Base-by-base conservation (phyloP, 30 jellyfish, hydroid and myxozoan genomes). In the Aurelia coerulea region DNA sequence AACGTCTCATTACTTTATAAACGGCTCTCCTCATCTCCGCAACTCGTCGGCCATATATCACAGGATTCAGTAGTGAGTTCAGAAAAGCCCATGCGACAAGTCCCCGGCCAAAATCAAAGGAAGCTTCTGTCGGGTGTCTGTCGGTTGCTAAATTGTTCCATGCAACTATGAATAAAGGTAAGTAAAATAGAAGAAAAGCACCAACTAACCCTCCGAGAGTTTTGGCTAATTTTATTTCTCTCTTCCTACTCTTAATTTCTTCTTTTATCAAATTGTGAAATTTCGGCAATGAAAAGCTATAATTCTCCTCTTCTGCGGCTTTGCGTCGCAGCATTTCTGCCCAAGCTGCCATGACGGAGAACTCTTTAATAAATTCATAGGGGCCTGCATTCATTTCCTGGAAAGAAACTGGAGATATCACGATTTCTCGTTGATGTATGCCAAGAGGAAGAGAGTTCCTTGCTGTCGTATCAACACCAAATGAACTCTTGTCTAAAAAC, bases 261-360 rank as follows among this genome's bases (percentile, higher is more conserved):
- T 68, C 79, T 65, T 32, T 78, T 32, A 78, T 64, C 18, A 19
- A 39, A 41, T 29, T 65, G 37, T 17, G 76, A 19, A 78, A 32
- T 10, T 64, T 68, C 1, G 33, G 11, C 73, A 78, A 17, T 10
- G 87, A 11, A 34, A 53, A 53, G 8, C 70, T 15, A 51, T 15
- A 62, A 2, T 78, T 34, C 35, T 62, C 79, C 16, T 63, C 89
- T 33, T 78, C 89, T 11, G 29, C 42, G 49, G 89, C 79, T 49
- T 29, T 78, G 42, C 66, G 67, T 54, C 89, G 60, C 33, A 78
- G 73, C 32, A n/a, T 78, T 54, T 78, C 89, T 33, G 89, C 89
- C 89, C 89, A 78, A 8, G 89, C 89, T 3, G 79, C 89, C 79
- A 78, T 34, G 23, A 78, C 80, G 5, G 89, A 78, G 29, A 78